Evolutionary conservation across 2,888 invertebrate species (phyloP).

Genomic region (Brachypalpus laphriformis): DNA sequence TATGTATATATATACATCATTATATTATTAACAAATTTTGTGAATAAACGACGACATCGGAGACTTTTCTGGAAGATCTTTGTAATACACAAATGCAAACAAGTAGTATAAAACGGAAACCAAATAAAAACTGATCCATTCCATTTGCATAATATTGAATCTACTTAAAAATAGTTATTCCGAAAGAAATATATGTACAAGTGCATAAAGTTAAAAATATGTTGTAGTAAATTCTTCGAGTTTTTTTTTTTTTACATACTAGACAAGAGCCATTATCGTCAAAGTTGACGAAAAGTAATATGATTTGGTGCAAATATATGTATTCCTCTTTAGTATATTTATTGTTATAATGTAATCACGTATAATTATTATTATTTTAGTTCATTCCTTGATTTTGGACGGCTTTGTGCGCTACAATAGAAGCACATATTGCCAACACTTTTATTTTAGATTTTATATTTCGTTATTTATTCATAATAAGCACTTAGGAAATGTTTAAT

Average conservation of each 20-base stretch:
- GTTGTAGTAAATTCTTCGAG: constrained; percentile 7
- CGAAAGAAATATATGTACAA: constrained; percentile 14
- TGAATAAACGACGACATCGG: constrained; percentile 24
- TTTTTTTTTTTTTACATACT: no score
- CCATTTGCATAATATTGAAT: neutral
- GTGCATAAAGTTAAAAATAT: neutral
- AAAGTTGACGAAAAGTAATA: constrained; percentile 5
- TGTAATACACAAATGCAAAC: constrained; percentile 17
- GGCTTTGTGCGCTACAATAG: constrained; percentile 47
- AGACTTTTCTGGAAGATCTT: constrained; percentile 50
- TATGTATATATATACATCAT: neutral
- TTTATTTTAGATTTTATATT: constrained; percentile 14
- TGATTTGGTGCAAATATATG: constrained; percentile 27
- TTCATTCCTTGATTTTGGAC: constrained; percentile 27
- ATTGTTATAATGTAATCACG: constrained; percentile 10
- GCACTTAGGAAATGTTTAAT: constrained; percentile 15
- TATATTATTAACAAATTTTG: neutral
- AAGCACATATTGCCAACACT: constrained; percentile 50
- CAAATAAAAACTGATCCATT: neutral
- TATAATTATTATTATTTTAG: neutral
- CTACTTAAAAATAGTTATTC: neutral
- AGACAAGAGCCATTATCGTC: neutral
- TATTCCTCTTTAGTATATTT: neutral
- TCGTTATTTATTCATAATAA: neutral
- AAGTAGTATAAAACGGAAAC: no score